Evolutionary conservation across 2,888 invertebrate species (phyloP).

Genomic region (Noctua janthe): DNA sequence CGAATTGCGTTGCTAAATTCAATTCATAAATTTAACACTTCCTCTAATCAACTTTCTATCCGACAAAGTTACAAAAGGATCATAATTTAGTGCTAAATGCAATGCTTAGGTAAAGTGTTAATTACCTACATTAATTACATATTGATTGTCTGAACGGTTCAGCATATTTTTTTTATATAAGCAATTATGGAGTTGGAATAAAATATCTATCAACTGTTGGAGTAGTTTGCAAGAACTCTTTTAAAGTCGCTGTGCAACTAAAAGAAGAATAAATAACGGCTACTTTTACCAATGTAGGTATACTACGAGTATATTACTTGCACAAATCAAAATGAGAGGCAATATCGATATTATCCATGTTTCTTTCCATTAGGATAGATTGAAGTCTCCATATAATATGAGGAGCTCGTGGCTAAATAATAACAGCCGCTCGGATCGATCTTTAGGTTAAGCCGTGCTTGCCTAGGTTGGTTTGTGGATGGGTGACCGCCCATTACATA

Average conservation of each 20-base stretch:
- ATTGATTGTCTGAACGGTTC: background rate
- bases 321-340: background rate
- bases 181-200: background rate
- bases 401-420: no score
- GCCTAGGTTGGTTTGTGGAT: no score
- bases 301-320: background rate
- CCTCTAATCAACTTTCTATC: conserved; percentile 45
- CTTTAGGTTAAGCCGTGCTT: no score
- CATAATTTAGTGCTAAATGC: conserved; percentile 37
- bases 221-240: background rate
- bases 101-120: conserved; percentile 36
- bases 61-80: conserved; percentile 44
- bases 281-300: background rate
- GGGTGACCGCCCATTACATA: no score
- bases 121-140: conserved; percentile 7
- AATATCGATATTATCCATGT: background rate
- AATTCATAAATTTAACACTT: conserved; percentile 39
- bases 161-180: background rate
- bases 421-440: no score
- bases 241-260: background rate
- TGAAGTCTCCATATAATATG: no score
- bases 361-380: background rate
- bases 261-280: background rate
- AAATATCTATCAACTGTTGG: background rate
- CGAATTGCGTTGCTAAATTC: conserved; percentile 31